phyloP scores from a whole-genome alignment of 2,888 invertebrate genomes.

The Nephrotoma flavescens region DNA sequence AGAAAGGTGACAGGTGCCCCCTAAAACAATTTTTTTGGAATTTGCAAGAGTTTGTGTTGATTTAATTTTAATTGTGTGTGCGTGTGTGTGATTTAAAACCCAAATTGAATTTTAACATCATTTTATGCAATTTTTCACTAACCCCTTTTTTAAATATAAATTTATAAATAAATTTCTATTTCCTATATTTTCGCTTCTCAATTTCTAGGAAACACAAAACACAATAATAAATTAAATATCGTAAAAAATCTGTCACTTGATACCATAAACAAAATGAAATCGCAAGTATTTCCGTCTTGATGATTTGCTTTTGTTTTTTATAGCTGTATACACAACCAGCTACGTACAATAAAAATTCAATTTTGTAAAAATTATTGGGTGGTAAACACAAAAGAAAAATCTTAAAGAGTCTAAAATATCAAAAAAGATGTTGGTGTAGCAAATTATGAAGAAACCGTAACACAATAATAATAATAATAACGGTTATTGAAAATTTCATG shows the following conservation, averaged over 20 bases:
- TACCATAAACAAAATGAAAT: background rate
- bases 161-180: background rate
- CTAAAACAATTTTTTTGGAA: slow-evolving; percentile 19
- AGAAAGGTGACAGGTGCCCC: slow-evolving; percentile 36
- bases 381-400: background rate
- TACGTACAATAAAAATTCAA: background rate
- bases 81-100: slow-evolving; percentile 8
- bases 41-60: background rate
- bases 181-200: background rate
- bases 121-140: background rate
- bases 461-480: too few species aligned
- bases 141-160: background rate
- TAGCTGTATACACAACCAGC: background rate
- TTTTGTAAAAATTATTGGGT: background rate
- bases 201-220: background rate
- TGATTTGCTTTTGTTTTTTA: background rate
- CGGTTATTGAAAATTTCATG: background rate
- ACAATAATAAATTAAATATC: background rate
- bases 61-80: background rate
- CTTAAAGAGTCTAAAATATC: background rate
- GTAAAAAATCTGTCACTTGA: background rate
- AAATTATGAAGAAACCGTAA: background rate
- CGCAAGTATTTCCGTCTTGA: background rate
- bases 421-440: background rate
- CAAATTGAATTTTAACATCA: background rate